Conservation (phyloP, 2,797 vertebrate species). For the Alca torda region DNA sequence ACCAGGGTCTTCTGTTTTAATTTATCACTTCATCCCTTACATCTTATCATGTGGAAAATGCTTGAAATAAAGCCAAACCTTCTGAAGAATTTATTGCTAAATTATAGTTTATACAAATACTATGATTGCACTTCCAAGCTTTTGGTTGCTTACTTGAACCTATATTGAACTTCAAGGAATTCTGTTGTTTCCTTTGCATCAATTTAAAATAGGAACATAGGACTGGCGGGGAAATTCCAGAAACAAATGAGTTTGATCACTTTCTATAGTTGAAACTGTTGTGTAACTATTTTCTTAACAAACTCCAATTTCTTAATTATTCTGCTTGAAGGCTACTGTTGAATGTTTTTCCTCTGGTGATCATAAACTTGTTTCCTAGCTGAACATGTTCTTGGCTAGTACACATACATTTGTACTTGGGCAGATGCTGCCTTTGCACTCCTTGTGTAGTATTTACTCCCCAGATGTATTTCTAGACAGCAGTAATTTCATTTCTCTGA, state of each 20-base stretch:
- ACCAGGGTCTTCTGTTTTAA: background rate
- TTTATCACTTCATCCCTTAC: background rate
- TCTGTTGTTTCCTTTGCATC: background rate
- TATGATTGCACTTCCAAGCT: background rate
- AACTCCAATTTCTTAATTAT: background rate
- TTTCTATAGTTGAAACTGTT: background rate
- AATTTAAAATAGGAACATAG: background rate
- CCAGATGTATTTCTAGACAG: background rate
- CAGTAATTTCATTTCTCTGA: background rate
- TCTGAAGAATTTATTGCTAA: background rate
- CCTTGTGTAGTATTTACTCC: rapidly evolving
- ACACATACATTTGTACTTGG: rapidly evolving
- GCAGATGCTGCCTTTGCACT: background rate
- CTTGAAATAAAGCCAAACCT: background rate
- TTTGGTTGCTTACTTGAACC: background rate
- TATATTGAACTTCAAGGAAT: background rate
- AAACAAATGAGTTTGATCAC: background rate
- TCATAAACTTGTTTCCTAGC: background rate
- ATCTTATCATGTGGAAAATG: background rate
- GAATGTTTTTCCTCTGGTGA: background rate
- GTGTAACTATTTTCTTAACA: background rate
- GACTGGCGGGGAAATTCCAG: background rate
- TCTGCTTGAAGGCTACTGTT: background rate
- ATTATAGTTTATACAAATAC: background rate
- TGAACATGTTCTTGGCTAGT: background rate